Base-by-base conservation (phyloP, 2,113 vertebrate species). In the Aramus guarauna region DNA sequence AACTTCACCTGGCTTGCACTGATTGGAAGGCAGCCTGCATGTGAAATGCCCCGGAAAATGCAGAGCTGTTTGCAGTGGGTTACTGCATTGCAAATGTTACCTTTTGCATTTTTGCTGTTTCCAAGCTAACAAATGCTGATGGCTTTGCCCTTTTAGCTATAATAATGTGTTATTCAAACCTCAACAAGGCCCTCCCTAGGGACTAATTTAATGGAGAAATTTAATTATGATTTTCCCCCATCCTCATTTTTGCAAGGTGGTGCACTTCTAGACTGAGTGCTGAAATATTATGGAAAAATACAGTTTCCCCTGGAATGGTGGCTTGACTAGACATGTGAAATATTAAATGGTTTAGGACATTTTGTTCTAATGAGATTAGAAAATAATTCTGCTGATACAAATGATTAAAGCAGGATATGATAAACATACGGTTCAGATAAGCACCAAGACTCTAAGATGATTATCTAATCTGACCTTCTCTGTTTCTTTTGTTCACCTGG, bases 21-120 rank as follows among this genome's bases (percentile, higher is more conserved):
- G 86, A 90, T 37, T 95, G 94, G 92, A 96, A 88, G 84, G 55
- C 30, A 88, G 87, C 69, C 84, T 90, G 77, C 50, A 85, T 56
- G 21, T 41, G 84, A 96, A 94, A 85, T 52, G 45, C 43, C 72
- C 23, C 4, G 1, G 0, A 82, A 93, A 95, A 77, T 60, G 59
- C 90, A 81, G 48, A 12, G 19, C 36, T 91, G 34, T 72, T 90
- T 94, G 78, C 83, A 88, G 68, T 45, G 29, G 12, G 59, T 83
- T 90, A 60, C 52, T 75, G 64, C 64, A 75, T 48, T 32, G 9
- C 79, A 89, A 92, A 92, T 48, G 18, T 41, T 92, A 50, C 32
- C 74, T 88, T 95, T 53, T 47, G 39, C 55, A 55, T 83, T 94
- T 96, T 90, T 92, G 26, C 36, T 26, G 43, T 55, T 90, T 93